These are phyloP conservation scores for Dryoscopus gambensis DNA, from an alignment of 2,113 vertebrate genomes.

Conservation along the genomic window DNA sequence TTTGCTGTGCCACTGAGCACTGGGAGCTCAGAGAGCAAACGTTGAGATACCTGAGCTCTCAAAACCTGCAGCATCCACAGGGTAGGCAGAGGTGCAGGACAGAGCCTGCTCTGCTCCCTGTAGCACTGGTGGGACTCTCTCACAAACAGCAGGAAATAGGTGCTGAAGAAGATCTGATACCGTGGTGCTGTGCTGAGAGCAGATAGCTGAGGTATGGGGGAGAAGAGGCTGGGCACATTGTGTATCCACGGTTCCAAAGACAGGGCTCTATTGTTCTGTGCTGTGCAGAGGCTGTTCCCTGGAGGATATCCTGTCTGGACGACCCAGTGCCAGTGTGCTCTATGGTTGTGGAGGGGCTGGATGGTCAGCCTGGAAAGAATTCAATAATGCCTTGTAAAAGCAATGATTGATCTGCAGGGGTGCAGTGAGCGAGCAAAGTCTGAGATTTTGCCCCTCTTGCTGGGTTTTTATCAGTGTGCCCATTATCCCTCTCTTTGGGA, in stretches of 20 bases:
- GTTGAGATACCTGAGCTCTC: not conserved
- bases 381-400: not conserved
- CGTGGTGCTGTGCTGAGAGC: not conserved
- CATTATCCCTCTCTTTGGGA: not conserved
- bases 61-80: not conserved
- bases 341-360: slow-evolving; percentile 52
- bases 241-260: not conserved
- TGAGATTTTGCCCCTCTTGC: not conserved
- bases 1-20: not conserved
- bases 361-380: slow-evolving; percentile 37
- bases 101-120: not conserved
- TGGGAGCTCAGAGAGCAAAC: not conserved
- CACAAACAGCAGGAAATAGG: not conserved
- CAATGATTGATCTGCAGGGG: not conserved
- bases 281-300: slow-evolving; percentile 70
- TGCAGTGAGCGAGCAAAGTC: not conserved
- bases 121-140: not conserved
- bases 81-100: not conserved
- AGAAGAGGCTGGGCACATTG: not conserved
- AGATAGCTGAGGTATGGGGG: not conserved
- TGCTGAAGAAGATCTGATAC: not conserved
- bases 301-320: slow-evolving; percentile 80
- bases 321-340: slow-evolving; percentile 65
- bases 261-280: slow-evolving; percentile 67
- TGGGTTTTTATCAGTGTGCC: not conserved